phyloP scores from a whole-genome alignment of 2,113 vertebrate genomes.

The Fulmarus glacialis region DNA sequence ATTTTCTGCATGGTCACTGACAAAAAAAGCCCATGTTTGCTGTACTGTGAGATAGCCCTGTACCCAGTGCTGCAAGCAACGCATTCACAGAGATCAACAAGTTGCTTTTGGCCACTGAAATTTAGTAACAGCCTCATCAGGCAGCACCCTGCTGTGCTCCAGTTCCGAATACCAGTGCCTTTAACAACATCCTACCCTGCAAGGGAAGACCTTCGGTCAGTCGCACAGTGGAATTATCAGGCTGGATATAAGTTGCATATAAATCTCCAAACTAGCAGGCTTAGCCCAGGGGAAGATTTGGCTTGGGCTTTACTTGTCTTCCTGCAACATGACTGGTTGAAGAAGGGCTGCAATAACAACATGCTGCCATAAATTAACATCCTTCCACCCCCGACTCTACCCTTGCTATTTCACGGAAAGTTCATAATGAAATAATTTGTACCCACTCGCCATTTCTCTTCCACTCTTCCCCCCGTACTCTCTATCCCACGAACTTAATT shows the following conservation, averaged over 20 bases:
- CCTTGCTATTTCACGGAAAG: background rate
- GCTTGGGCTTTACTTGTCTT: slow-evolving; percentile 45
- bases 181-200: slow-evolving; percentile 38
- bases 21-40: slow-evolving; percentile 13
- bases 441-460: background rate
- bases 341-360: slow-evolving; percentile 46
- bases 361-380: slow-evolving; percentile 2
- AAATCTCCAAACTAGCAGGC: slow-evolving; percentile 7
- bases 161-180: background rate
- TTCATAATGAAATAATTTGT: background rate
- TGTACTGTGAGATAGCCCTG: background rate
- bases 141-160: background rate
- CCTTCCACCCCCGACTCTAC: background rate
- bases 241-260: slow-evolving; percentile 19
- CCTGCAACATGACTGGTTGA: slow-evolving; percentile 26
- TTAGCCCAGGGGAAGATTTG: slow-evolving; percentile 1
- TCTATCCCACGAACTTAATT: background rate
- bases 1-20: slow-evolving; percentile 41
- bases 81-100: background rate
- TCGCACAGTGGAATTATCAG: background rate
- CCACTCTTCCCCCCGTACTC: background rate
- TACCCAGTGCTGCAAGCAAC: background rate
- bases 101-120: slow-evolving; percentile 42
- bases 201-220: slow-evolving; percentile 28
- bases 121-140: slow-evolving; percentile 9